Evolutionary conservation across 2,797 vertebrate genomes (phyloP), one percentile per base, ranked within the genome.

Genomic region (Bucorvus abyssinicus): DNA sequence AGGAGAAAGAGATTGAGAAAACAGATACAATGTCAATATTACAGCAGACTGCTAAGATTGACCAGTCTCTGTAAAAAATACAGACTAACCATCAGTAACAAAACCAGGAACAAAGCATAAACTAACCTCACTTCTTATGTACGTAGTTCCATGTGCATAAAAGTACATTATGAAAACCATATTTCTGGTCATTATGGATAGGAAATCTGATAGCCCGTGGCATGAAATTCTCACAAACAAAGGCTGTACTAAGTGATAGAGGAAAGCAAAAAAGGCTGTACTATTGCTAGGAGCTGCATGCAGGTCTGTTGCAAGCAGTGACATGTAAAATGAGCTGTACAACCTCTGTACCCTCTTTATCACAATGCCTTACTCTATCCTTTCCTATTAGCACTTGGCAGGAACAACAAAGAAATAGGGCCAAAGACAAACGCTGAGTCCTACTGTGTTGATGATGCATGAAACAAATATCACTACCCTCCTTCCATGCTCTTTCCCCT

Each of bases 281-380:
- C 19, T 10, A 3, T 26, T 82, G 52, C 70, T 23, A 63, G 56
- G 59, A 73, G 67, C 59, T 79, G 64, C 68, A 47, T 77, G 84
- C 78, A 77, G 84, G 77, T 30, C 74, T 82, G 53, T 47, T 87
- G n/a, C 63, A 74, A 70, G 84, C 32, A 60, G 57, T 2, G 14
- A 56, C 75, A 36, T 27, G 53, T 64, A 77, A 94, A 73, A 91
- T 23, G 14, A 86, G 77, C 86, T 75, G 15, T 38, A 19, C 65
- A 75, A 53, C 73, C 89, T 91, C 88, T 64, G 69, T 20, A 81
- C 36, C 32, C 56, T 88, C 53, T 86, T 90, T 86, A 88, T 88
- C 80, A 50, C 77, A 47, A 40, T 7, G 19, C n/a, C 80, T 40
- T 71, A 21, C 8, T 3, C 57, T 75, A 78, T 49, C 61, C 59